phyloP scores from a whole-genome alignment of 2,888 invertebrate genomes.

The Brachyopa scutellaris region DNA sequence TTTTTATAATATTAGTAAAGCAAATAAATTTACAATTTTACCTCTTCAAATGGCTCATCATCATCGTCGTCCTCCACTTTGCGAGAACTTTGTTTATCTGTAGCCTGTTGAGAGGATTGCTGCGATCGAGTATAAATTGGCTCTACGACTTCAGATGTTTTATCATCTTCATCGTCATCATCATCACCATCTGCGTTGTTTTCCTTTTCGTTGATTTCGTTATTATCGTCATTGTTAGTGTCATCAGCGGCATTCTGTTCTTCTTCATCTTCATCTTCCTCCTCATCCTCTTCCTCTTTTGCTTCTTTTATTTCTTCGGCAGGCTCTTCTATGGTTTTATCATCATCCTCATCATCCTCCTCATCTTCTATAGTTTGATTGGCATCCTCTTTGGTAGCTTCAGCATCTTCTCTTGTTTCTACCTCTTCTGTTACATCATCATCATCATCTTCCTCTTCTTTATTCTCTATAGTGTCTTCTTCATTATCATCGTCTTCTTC shows the following conservation, averaged over 20 bases:
- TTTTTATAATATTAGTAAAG: not conserved
- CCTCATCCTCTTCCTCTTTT: conserved; percentile 76
- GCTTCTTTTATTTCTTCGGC: conserved; percentile 75
- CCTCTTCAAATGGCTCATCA: conserved; percentile 83
- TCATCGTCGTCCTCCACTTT: conserved; percentile 74
- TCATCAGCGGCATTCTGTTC: conserved; percentile 63
- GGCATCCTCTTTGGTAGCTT: conserved; percentile 73
- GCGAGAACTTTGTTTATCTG: conserved; percentile 43
- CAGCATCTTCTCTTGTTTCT: conserved; percentile 77
- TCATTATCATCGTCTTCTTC: conserved; percentile 80
- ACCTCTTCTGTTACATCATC: conserved; percentile 77
- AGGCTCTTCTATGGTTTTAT: conserved; percentile 78
- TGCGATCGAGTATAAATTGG: conserved; percentile 71
- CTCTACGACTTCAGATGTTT: conserved; percentile 63
- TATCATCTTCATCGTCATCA: conserved; percentile 74
- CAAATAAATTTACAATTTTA: conserved; percentile 73
- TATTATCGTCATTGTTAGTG: conserved; percentile 73
- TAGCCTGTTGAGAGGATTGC: conserved; percentile 71
- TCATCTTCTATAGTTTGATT: conserved; percentile 77
- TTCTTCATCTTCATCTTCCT: conserved; percentile 75
- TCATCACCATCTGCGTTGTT: conserved; percentile 75
- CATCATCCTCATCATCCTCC: conserved; percentile 82
- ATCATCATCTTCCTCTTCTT: conserved; percentile 77
- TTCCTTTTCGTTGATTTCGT: conserved; percentile 75
- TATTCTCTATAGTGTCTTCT: conserved; percentile 76